Conservation (phyloP, 2,888 invertebrate genomes). For the Nebria brevicollis region DNA sequence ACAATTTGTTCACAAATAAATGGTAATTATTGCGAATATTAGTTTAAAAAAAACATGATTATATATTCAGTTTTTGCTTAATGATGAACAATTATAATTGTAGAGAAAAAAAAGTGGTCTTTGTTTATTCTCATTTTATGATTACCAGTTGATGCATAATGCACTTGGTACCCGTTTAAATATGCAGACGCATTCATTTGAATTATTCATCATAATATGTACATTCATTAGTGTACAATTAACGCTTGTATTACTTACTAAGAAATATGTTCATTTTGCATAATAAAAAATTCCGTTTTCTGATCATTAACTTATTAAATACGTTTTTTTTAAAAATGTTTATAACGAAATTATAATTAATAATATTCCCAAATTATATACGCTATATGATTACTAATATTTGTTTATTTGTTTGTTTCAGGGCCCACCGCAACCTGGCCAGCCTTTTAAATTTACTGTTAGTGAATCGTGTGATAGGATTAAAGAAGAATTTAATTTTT, state of each 20-base stretch:
- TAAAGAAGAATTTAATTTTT: slow-evolving; percentile 95
- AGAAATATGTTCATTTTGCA: neutral
- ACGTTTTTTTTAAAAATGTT: neutral
- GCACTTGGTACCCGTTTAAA: slow-evolving; percentile 8
- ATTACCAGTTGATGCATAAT: slow-evolving; percentile 2
- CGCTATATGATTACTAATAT: neutral
- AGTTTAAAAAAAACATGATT: neutral
- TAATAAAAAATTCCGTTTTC: neutral
- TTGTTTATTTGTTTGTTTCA: slow-evolving; percentile 59
- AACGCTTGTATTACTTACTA: neutral
- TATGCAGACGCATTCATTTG: neutral
- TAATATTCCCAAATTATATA: neutral
- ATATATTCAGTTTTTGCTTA: neutral
- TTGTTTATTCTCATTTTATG: slow-evolving; percentile 13
- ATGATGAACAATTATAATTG: slow-evolving; percentile 10
- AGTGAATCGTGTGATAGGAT: slow-evolving; percentile 94
- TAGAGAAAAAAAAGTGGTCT: neutral
- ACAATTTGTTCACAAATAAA: neutral
- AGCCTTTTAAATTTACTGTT: slow-evolving; percentile 93
- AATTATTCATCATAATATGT: slow-evolving; percentile 18
- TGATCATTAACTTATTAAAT: neutral
- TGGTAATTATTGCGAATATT: neutral
- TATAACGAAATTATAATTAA: neutral
- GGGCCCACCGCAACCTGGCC: slow-evolving; percentile 89
- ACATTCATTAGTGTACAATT: slow-evolving; percentile 5